Conservation (phyloP, 2,113 vertebrate species). For the Pseudorhombus dupliciocellatus region DNA sequence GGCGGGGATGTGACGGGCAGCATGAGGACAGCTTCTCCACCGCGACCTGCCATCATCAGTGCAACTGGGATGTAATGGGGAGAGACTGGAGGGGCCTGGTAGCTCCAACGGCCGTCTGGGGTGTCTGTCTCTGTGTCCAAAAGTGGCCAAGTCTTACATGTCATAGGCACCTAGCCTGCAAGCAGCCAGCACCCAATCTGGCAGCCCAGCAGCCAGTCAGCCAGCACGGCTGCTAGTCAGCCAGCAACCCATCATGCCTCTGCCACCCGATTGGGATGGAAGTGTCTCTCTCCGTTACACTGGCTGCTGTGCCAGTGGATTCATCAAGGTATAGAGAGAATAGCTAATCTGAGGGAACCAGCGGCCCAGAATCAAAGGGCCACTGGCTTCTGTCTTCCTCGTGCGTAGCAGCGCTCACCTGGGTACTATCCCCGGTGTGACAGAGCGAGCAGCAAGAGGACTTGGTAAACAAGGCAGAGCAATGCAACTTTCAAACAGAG, state of each 20-base stretch:
- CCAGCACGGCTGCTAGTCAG: conserved; percentile 23
- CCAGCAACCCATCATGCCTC: conserved; percentile 52
- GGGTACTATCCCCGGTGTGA: conserved; percentile 79
- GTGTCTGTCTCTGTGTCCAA: conserved; percentile 65
- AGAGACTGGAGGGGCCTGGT: conserved; percentile 71
- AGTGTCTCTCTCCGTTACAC: conserved; percentile 69
- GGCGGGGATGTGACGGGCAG: conserved; percentile 77
- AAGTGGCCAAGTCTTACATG: conserved; percentile 64
- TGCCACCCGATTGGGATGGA: conserved; percentile 70
- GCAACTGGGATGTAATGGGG: conserved; percentile 71
- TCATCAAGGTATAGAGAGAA: conserved; percentile 79
- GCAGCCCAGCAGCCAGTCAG: conserved; percentile 57
- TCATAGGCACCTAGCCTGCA: conserved; percentile 55
- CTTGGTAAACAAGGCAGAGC: conserved; percentile 84
- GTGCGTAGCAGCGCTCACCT: conserved; percentile 72
- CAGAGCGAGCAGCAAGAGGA: conserved; percentile 74
- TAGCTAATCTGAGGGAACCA: conserved; percentile 79
- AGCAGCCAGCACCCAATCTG: conserved; percentile 67
- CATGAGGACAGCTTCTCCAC: conserved; percentile 76
- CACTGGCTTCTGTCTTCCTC: conserved; percentile 76
- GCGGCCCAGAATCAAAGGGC: conserved; percentile 78
- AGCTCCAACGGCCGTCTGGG: conserved; percentile 67
- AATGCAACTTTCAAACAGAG: conserved; percentile 80
- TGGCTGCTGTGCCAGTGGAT: conserved; percentile 74
- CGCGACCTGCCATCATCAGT: conserved; percentile 75